Base-by-base conservation (phyloP, 1,140 invertebrate species). In the Glomeris maerens region DNA sequence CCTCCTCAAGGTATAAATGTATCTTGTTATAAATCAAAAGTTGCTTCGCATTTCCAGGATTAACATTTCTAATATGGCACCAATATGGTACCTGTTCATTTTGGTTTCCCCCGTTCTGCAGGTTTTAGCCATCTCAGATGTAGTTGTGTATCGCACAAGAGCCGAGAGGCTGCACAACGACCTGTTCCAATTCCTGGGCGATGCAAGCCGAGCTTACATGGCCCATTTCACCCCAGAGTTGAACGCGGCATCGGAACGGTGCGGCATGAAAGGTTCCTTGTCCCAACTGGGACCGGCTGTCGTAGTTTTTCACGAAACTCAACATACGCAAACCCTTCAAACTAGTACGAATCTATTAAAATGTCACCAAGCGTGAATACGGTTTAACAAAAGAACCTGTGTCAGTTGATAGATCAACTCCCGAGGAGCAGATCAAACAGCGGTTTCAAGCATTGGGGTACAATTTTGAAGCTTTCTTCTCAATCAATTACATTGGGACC, bases 251-350 rank as follows among this genome's bases (percentile, higher is more conserved):
- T 70, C 72, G 1, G 63, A 75, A 51, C 64, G 70, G 49, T 70
- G 70, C 55, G 71, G 71, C 26, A 65, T 72, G n/a, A 59, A 59
- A 22, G 49, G 55, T 2, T 46, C 59, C 27, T 48, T 63, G 1
- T 74, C 72, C 50, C 65, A 71, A n/a, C 61, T 81, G 38, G 83
- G 83, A 5, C 84, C 84, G 26, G 74, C 77, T 50, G 72, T 87
- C 23, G 74, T 87, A 51, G 77, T 89, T 52, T 84, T 86, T 67
- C 84, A 90, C 63, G 84, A 88, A 66, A 86, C 84, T 2, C 68
- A 72, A 48, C 75, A 86, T 57, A 87, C 83, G n/a, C 70, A 72
- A 17, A 55, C 61, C 45, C 50, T 72, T 5, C 53, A 55, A 45
- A 27, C 55, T 56, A 59, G 59, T 62, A 60, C 48, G 53, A 49